Base-by-base conservation (phyloP, 2,888 invertebrate genomes). In the Perizoma flavofasciatum region DNA sequence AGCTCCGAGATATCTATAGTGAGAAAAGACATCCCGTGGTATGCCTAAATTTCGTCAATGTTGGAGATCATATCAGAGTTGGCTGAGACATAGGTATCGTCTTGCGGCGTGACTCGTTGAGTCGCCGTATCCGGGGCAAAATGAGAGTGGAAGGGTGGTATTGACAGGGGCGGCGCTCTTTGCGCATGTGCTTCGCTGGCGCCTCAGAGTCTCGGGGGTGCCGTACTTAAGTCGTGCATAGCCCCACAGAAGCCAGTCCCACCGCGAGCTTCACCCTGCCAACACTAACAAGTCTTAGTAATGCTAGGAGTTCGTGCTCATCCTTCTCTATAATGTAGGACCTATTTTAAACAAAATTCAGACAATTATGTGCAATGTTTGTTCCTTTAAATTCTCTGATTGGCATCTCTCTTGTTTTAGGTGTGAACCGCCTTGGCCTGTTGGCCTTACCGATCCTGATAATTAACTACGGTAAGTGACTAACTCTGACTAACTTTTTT, bases 121-220 rank as follows among this genome's bases (percentile, higher is more conserved):
- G 84, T 85, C 81, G 77, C 82, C 83, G 84, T 88, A 89, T 91
- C 89, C 89, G 89, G 88, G 85, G 78, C 86, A 85, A 86, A 85
- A 81, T 81, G 84, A 83, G 84, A 84, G 88, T 83, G 86, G 83
- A 77, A 79, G 86, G 89, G 86, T 86, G 88, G 79, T 89, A 89
- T 90, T 83, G 89, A 88, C 81, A 22, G 84, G 82, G 77, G 83
- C 78, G 84, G 80, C 75, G 73, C 74, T 73, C 71, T 68, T 75
- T 85, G 89, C 92, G 91, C 91, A 88, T 88, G 89, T 87, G 87
- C 86, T 74, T 72, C 78, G 71, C 66, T 77, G 90, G 90, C 91
- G 90, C 90, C 90, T 79, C 78, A 73, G 82, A 82, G 90, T 90
- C 90, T 91, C 87, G 84, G 82, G 82, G 85, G 82, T 77, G 78